phyloP scores from a whole-genome alignment of 2,113 vertebrate genomes.

The Gavia stellata region DNA sequence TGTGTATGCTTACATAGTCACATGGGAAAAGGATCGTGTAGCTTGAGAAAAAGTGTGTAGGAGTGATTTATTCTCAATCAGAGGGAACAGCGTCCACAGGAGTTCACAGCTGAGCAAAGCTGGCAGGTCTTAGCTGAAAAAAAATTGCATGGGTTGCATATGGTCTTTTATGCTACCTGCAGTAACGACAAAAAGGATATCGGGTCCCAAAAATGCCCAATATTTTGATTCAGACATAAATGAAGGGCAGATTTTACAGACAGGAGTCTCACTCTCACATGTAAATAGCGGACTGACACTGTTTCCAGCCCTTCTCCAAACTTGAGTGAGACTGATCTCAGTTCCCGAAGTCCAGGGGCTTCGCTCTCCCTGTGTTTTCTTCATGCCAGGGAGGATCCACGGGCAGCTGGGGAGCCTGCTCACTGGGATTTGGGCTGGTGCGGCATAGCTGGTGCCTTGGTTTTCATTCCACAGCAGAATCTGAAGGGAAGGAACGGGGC shows the following conservation, averaged over 20 bases:
- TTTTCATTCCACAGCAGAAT: neutral
- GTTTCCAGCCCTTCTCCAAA: neutral
- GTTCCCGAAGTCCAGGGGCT: neutral
- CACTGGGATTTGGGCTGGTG: neutral
- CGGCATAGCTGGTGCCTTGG: neutral
- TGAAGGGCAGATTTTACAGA: neutral
- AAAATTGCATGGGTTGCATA: neutral
- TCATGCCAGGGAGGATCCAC: neutral
- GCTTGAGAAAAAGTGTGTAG: neutral
- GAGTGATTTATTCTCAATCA: slow-evolving; percentile 8
- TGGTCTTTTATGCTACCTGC: neutral
- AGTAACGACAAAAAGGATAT: neutral
- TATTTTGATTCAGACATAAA: neutral
- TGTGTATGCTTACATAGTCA: neutral
- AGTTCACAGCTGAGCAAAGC: neutral
- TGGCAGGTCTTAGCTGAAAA: neutral
- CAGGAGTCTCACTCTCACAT: neutral
- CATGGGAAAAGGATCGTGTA: neutral
- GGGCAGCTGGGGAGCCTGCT: neutral
- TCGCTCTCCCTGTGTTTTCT: neutral
- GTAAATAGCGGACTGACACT: neutral
- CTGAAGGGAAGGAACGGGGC: neutral
- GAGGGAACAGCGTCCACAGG: neutral
- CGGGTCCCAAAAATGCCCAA: neutral
- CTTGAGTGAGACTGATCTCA: neutral